Evolutionary conservation across 1,140 invertebrate genomes (phyloP).

Genomic region (Achroia grisella): DNA sequence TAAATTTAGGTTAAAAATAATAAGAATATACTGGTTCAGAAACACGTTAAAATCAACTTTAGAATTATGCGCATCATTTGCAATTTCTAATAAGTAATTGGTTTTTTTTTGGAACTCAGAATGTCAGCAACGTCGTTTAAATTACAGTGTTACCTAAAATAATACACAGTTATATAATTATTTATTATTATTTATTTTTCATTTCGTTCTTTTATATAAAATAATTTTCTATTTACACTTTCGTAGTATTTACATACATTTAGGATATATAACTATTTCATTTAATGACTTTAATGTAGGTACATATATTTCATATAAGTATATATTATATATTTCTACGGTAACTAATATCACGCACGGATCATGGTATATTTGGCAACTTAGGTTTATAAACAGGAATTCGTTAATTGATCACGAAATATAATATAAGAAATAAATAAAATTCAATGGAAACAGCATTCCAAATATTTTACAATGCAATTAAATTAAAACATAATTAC

Average conservation of each 20-base stretch:
- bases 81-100: no score
- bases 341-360: slow-evolving; percentile 66
- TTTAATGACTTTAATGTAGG: slow-evolving; percentile 17
- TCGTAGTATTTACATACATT: slow-evolving; percentile 48
- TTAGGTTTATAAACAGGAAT: neutral
- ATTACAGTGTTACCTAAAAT: neutral
- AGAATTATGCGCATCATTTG: no score
- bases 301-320: slow-evolving; percentile 11
- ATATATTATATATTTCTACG: slow-evolving; percentile 39
- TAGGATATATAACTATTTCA: slow-evolving; percentile 37
- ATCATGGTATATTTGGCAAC: slow-evolving; percentile 36
- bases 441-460: slow-evolving; percentile 38
- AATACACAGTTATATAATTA: slow-evolving; percentile 8
- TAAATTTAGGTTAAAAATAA: no score
- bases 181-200: slow-evolving; percentile 19
- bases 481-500: slow-evolving; percentile 23
- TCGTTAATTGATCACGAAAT: neutral
- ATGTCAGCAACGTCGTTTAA: no score
- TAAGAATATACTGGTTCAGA: no score
- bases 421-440: slow-evolving; percentile 31
- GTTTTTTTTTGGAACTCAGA: no score
- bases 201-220: slow-evolving; percentile 33
- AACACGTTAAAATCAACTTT: no score
- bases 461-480: slow-evolving; percentile 18
- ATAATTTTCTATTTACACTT: slow-evolving; percentile 54